These are phyloP conservation scores for Drosophila lacteicornis DNA, from an alignment of 1,140 invertebrate genomes.

Conservation along the genomic window DNA sequence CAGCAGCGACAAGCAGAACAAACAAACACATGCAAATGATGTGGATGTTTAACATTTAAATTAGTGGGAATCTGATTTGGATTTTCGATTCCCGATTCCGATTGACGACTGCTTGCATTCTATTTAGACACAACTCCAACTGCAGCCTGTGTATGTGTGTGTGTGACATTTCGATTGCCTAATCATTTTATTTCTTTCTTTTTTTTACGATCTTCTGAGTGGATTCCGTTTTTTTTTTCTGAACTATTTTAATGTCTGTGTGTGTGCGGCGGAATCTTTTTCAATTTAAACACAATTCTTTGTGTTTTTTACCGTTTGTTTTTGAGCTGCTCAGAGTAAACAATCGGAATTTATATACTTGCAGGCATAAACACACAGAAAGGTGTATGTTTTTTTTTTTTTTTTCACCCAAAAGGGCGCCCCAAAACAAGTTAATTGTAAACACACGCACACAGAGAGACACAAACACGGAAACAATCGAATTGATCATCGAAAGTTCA, in stretches of 20 bases:
- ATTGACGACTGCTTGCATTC: conserved; percentile 57
- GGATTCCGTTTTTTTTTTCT: conserved; percentile 31
- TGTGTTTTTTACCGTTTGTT: conserved; percentile 33
- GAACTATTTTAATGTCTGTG: conserved; percentile 42
- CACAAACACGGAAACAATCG: conserved; percentile 25
- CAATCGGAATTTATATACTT: conserved; percentile 62
- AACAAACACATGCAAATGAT: conserved; percentile 20
- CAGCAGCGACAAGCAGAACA: conserved; percentile 13
- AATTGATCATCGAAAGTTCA: conserved; percentile 74
- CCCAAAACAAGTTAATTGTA: conserved; percentile 49
- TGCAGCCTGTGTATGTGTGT: conserved; percentile 3
- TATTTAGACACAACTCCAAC: conserved; percentile 28
- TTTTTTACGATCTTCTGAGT: conserved; percentile 45
- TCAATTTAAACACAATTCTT: conserved; percentile 33
- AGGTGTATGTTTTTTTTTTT: not conserved
- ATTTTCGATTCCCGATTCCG: conserved; percentile 21
- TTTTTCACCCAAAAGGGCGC: conserved; percentile 11
- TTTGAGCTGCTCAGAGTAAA: conserved; percentile 43
- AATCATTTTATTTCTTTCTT: conserved; percentile 56
- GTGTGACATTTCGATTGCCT: conserved; percentile 66
- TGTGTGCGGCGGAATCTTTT: conserved; percentile 20
- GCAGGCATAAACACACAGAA: conserved; percentile 27
- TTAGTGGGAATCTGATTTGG: conserved; percentile 72
- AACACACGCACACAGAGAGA: conserved; percentile 24
- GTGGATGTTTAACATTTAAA: conserved; percentile 69